Conservation (phyloP, 2,888 invertebrate genomes). For the Mellilla xanthometata region DNA sequence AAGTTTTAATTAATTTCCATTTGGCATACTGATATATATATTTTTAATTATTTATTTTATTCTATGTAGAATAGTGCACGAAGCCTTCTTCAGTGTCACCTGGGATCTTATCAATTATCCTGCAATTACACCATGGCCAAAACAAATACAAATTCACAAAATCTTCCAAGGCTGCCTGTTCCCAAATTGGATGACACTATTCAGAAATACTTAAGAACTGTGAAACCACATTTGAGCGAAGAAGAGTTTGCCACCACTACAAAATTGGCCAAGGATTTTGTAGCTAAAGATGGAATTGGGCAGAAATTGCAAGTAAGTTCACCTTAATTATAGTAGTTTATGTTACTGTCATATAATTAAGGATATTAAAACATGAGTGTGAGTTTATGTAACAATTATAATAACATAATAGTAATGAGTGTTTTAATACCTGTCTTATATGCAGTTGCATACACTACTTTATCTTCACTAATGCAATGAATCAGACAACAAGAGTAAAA, state of each 20-base stretch:
- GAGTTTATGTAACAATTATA: too few species aligned
- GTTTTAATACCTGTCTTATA: too few species aligned
- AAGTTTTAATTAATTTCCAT: too few species aligned
- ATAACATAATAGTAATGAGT: too few species aligned
- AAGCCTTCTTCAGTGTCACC: conserved; percentile 57
- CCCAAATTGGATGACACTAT: conserved; percentile 91
- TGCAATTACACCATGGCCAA: conserved; percentile 53
- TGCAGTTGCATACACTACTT: too few species aligned
- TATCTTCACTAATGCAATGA: too few species aligned
- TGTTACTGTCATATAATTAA: too few species aligned
- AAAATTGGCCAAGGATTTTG: conserved; percentile 86
- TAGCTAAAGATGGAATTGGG: conserved; percentile 83
- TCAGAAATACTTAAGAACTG: conserved; percentile 87
- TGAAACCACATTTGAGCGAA: conserved; percentile 89
- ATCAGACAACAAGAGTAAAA: too few species aligned
- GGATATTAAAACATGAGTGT: too few species aligned
- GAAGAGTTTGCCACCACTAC: conserved; percentile 87
- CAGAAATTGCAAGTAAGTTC: conserved; percentile 83
- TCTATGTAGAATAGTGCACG: conserved; percentile 54
- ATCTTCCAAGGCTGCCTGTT: conserved; percentile 89
- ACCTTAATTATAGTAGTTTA: too few species aligned
- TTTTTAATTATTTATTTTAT: neutral
- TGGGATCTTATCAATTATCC: conserved; percentile 49
- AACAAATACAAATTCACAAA: conserved; percentile 53
- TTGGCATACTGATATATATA: conserved; percentile 28